These are phyloP conservation scores for Acipenser transmontanus DNA, from an alignment of 2,797 vertebrate species.

Conservation along the genomic window DNA sequence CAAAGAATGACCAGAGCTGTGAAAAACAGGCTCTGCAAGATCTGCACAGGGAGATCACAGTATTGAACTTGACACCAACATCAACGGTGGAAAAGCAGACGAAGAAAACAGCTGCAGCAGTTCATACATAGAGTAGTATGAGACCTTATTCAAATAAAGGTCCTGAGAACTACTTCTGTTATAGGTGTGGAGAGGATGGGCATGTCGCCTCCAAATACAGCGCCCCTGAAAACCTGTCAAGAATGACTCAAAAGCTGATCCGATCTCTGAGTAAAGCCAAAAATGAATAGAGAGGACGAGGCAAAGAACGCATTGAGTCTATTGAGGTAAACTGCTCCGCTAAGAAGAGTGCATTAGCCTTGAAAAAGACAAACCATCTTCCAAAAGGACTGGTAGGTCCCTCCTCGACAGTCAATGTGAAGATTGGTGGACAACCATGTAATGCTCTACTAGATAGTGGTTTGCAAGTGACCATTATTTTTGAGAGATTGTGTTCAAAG, in stretches of 20 bases:
- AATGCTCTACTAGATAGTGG: slow-evolving; percentile 1
- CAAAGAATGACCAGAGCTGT: too few relatives aligned
- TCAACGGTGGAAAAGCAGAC: too few relatives aligned
- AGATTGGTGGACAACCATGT: not conserved
- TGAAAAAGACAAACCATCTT: not conserved
- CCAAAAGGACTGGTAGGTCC: slow-evolving; percentile 12
- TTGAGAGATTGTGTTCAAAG: not conserved
- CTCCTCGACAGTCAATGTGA: not conserved
- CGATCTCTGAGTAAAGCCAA: not conserved
- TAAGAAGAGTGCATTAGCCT: not conserved
- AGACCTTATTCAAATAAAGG: too few relatives aligned
- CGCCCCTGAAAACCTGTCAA: not conserved
- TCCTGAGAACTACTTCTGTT: slow-evolving; percentile 10
- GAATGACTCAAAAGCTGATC: slow-evolving; percentile 13
- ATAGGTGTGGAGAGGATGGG: slow-evolving; percentile 9
- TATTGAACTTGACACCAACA: too few relatives aligned
- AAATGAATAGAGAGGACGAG: not conserved
- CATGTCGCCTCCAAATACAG: slow-evolving; percentile 11
- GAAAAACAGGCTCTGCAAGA: too few relatives aligned
- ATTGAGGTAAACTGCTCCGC: not conserved
- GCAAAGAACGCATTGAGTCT: not conserved
- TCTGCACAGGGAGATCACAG: too few relatives aligned
- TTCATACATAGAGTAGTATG: too few relatives aligned
- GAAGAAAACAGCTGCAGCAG: not conserved
- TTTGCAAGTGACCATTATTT: not conserved